Conservation (phyloP, 2,888 invertebrate genomes). For the Diarsia dahlii region DNA sequence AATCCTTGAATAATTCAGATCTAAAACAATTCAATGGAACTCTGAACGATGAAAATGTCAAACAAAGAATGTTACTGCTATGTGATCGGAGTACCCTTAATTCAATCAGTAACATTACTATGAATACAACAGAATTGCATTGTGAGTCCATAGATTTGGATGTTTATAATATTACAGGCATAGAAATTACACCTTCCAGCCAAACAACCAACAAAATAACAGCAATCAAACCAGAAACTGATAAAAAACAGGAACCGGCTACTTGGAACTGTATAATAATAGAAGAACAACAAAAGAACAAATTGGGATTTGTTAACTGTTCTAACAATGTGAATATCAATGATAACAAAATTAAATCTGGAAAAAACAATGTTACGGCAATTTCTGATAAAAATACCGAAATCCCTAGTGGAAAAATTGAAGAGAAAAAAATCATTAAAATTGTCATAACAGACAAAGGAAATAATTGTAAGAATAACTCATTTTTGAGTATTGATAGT, state of each 20-base stretch:
- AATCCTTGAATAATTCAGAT: slow-evolving; percentile 10
- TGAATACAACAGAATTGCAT: slow-evolving; percentile 15
- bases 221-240: not conserved
- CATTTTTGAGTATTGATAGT: not conserved
- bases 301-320: slow-evolving; percentile 37
- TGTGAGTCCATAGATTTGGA: slow-evolving; percentile 42
- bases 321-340: not conserved
- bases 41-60: not conserved
- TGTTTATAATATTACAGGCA: slow-evolving; percentile 11
- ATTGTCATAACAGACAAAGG: slow-evolving; percentile 13
- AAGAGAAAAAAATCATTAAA: not conserved
- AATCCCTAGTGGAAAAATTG: not conserved
- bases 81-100: slow-evolving; percentile 19
- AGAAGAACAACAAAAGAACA: not conserved
- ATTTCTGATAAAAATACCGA: not conserved
- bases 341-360: not conserved
- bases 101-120: not conserved
- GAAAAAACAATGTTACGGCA: not conserved
- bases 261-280: slow-evolving; percentile 25
- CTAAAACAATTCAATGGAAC: slow-evolving; percentile 23
- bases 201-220: not conserved
- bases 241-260: not conserved
- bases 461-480: slow-evolving; percentile 32
- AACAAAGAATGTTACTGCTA: slow-evolving; percentile 23
- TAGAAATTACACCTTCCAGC: slow-evolving; percentile 12